A percentile compares a stretch with the other conserved stretches of the same genome.
These are phyloP conservation scores for Hippoglossus stenolepis DNA, from an alignment of 2,113 vertebrate genomes.

Conservation along the genomic window DNA sequence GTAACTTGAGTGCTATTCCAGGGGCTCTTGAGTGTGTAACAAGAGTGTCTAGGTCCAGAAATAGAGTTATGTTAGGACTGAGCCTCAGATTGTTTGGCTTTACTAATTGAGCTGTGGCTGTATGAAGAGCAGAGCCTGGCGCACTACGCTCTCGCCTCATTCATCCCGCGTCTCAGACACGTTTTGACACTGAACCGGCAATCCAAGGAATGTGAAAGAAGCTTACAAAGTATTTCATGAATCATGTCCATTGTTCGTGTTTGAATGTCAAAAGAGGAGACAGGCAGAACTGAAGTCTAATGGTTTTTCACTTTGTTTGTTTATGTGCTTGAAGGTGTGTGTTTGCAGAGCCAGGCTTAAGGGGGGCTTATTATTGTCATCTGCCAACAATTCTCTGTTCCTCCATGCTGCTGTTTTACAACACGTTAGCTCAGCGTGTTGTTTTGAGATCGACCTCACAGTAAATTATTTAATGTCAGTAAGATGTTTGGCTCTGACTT, in stretches of 20 bases:
- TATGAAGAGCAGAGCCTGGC: constrained; percentile 45
- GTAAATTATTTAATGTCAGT: constrained; percentile 57
- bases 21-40: constrained; percentile 71
- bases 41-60: constrained; percentile 71
- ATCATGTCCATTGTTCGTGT: constrained; percentile 32
- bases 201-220: constrained; percentile 34
- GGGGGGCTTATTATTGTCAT: constrained; percentile 56
- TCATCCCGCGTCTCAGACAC: constrained; percentile 31
- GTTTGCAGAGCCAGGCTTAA: constrained; percentile 16
- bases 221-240: constrained; percentile 23
- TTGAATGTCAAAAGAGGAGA: constrained; percentile 36
- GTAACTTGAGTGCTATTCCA: constrained; percentile 71
- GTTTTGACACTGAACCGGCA: constrained; percentile 43
- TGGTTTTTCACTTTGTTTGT: constrained; percentile 24
- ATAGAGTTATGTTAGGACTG: constrained; percentile 74
- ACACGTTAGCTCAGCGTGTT: constrained; percentile 38
- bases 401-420: constrained; percentile 64
- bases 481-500: constrained; percentile 30
- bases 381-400: constrained; percentile 60
- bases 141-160: constrained; percentile 39
- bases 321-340: constrained; percentile 17
- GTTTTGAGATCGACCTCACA: constrained; percentile 40
- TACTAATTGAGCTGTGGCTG: constrained; percentile 69
- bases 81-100: constrained; percentile 69
- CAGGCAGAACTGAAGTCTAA: not conserved